Percentiles rank a stretch among this genome's conserved stretches.
These are phyloP conservation scores for Pachycephala philippinensis DNA, from an alignment of 2,113 vertebrate genomes.

Conservation along the genomic window DNA sequence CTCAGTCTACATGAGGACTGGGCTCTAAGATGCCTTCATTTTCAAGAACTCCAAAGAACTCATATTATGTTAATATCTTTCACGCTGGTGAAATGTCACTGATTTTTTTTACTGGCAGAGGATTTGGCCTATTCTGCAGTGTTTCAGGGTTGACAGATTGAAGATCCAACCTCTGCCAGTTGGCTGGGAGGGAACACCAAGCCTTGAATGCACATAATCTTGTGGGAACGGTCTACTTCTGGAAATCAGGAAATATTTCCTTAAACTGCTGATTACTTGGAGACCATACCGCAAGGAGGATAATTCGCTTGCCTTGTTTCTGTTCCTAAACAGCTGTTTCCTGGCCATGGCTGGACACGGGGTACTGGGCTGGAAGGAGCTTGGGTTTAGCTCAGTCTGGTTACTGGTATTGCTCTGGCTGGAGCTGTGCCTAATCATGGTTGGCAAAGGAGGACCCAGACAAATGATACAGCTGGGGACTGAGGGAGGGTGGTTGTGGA, in stretches of 20 bases:
- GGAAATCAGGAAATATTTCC: slow-evolving; percentile 31
- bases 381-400: neutral
- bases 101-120: neutral
- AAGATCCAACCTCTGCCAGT: neutral
- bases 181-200: neutral
- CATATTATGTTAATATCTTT: neutral
- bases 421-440: neutral
- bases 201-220: neutral
- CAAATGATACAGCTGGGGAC: neutral
- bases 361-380: neutral
- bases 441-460: neutral
- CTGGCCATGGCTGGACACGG: neutral
- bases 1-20: neutral
- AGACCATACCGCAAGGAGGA: neutral
- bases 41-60: neutral
- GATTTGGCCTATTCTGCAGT: neutral
- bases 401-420: neutral
- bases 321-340: slow-evolving; percentile 56
- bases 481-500: neutral
- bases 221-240: slow-evolving; percentile 25
- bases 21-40: neutral
- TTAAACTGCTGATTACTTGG: slow-evolving; percentile 32
- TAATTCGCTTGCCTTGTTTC: neutral
- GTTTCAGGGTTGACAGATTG: neutral
- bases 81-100: neutral